Conservation (phyloP, 2,888 invertebrate genomes). For the Scaeva pyrastri region DNA sequence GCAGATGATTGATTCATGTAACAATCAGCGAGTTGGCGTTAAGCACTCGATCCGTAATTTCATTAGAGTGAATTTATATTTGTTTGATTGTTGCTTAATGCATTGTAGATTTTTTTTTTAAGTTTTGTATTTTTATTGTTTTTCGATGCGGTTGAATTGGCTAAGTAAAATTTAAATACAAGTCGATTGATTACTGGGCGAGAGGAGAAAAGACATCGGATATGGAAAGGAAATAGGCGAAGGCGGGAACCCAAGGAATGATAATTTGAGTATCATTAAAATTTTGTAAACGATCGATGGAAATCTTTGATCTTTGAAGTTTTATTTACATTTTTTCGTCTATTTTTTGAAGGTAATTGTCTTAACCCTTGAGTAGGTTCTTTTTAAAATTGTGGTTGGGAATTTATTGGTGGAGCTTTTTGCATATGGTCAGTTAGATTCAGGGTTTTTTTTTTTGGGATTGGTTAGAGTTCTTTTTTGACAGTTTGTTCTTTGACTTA, state of each 20-base stretch:
- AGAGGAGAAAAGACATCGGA: conserved; percentile 20
- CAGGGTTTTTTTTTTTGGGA: neutral
- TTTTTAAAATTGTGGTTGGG: neutral
- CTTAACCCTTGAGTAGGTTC: conserved; percentile 7
- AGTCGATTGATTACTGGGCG: neutral
- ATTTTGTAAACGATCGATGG: conserved; percentile 55
- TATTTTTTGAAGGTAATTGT: conserved; percentile 49
- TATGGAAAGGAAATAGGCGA: conserved; percentile 63
- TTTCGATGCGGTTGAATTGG: conserved; percentile 67
- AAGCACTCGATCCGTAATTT: conserved; percentile 73
- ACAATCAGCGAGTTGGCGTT: conserved; percentile 74
- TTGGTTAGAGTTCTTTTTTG: no score
- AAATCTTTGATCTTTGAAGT: conserved; percentile 42
- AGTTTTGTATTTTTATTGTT: conserved; percentile 51
- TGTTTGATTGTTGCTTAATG: conserved; percentile 73
- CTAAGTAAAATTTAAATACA: conserved; percentile 68
- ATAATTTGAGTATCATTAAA: conserved; percentile 72
- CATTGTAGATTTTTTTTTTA: conserved; percentile 60
- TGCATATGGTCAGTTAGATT: neutral
- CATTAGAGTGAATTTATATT: conserved; percentile 70
- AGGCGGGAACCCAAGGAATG: conserved; percentile 63
- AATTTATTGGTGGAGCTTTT: neutral
- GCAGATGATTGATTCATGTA: conserved; percentile 76
- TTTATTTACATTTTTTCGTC: conserved; percentile 29
- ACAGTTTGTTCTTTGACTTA: no score